Evolutionary conservation across 2,797 vertebrate species (phyloP).

Genomic region (Paedocypris micromegethes): DNA sequence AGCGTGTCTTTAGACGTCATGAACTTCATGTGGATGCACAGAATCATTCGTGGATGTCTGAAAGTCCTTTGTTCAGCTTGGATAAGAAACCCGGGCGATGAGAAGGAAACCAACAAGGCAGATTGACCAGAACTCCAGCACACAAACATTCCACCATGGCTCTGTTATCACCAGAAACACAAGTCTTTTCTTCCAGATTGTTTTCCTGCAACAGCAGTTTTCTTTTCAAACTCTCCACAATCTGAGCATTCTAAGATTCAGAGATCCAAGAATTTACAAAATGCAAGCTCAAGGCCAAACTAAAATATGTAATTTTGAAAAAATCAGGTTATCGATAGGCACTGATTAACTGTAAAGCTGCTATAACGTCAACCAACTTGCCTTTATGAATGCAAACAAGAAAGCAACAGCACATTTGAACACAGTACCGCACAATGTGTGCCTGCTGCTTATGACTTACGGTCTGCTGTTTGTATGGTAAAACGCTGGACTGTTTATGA

Average conservation of each 20-base stretch:
- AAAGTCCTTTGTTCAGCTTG: conserved; percentile 70
- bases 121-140: conserved; percentile 52
- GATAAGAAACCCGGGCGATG: conserved; percentile 53
- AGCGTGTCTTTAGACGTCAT: conserved; percentile 75
- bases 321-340: conserved; percentile 10
- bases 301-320: conserved; percentile 10
- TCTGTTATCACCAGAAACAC: no score
- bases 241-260: neutral
- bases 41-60: conserved; percentile 76
- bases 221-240: conserved; percentile 6
- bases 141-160: conserved; percentile 1
- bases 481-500: no score
- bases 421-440: conserved; percentile 2
- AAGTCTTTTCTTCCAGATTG: no score
- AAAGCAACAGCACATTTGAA: conserved; percentile 39
- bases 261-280: conserved; percentile 5
- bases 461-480: no score
- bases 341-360: conserved; percentile 39
- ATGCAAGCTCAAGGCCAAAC: neutral
- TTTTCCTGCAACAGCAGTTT: conserved; percentile 3
- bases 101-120: conserved; percentile 68
- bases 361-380: conserved; percentile 44
- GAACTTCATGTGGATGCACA: conserved; percentile 85
- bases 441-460: neutral
- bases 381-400: conserved; percentile 42